Base-by-base conservation (phyloP, 2,888 invertebrate genomes). In the Drosophila neotestacea region DNA sequence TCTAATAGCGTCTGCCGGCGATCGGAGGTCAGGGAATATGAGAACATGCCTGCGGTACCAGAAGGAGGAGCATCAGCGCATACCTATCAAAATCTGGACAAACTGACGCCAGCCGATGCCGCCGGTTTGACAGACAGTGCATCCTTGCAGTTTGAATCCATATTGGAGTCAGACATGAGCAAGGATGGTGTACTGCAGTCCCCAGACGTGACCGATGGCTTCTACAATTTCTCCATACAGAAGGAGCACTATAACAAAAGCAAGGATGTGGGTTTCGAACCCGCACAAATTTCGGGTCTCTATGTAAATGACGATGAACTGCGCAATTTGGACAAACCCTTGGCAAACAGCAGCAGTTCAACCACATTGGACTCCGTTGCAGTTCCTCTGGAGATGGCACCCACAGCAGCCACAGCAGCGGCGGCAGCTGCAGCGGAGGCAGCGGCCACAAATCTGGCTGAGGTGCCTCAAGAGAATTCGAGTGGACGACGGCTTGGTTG, bases 191-290 rank as follows among this genome's bases (percentile, higher is more conserved):
- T 87, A 0, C 61, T 92, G 41, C 89, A 91, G 47, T 92, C 92
- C 1, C 93, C 92, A 1, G 93, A 93, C 72, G 92, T 92, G 1
- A 91, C 92, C 1, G 92, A 93, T 73, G 92, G 92, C 32, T 93
- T 93, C 70, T 91, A 92, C 67, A 92, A 91, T 66, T 93, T 92
- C 61, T 91, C 92, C 34, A 92, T 92, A 72, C 92, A 92, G 60
- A 92, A 92, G 63, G 92, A 93, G 62, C 88, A 91, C 51, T 92
- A 91, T 72, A 90, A 90, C 77, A 92, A 92, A 64, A 80, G 85
- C 62, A 91, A 90, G 61, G 90, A 90, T 4, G 84, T 85, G 0
- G 91, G 90, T 28, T 90, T 88, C 44, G 90, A 91, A 62, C 73
- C 82, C 3, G 80, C 90, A 4, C 90, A 92, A 65, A 88, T 90